phyloP scores from a whole-genome alignment of 2,113 vertebrate species.

The Dasyurus viverrinus region DNA sequence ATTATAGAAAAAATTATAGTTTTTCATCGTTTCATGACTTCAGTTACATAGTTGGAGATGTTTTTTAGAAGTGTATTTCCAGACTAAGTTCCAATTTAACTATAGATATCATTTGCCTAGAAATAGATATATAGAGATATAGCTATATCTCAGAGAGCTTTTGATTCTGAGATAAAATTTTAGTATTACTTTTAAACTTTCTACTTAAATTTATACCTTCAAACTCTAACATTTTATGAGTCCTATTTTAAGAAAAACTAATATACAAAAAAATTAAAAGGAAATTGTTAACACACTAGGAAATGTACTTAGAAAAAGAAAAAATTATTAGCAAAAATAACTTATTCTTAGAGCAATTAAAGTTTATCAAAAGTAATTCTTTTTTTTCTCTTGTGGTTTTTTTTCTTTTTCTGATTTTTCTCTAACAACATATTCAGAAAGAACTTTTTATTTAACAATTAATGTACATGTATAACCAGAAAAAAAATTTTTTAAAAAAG shows the following conservation, averaged over 20 bases:
- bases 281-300: not conserved
- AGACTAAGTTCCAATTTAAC: not conserved
- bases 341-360: not conserved
- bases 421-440: no score
- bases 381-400: not conserved
- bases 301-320: not conserved
- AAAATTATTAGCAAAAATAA: not conserved
- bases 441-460: no score
- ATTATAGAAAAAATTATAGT: not conserved
- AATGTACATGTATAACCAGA: no score
- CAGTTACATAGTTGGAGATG: not conserved
- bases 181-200: not conserved
- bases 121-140: not conserved
- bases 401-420: no score
- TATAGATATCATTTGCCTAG: not conserved
- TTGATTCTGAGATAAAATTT: not conserved
- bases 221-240: not conserved
- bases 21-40: not conserved
- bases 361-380: not conserved
- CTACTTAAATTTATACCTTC: not conserved
- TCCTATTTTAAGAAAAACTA: not conserved
- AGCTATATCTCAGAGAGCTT: not conserved
- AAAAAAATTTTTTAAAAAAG: not conserved
- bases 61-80: not conserved
- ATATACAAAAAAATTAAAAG: not conserved